Evolutionary conservation across 2,113 vertebrate species (phyloP), one percentile per base, ranked within the genome.

Genomic region (Campylomormyrus tamandua): DNA sequence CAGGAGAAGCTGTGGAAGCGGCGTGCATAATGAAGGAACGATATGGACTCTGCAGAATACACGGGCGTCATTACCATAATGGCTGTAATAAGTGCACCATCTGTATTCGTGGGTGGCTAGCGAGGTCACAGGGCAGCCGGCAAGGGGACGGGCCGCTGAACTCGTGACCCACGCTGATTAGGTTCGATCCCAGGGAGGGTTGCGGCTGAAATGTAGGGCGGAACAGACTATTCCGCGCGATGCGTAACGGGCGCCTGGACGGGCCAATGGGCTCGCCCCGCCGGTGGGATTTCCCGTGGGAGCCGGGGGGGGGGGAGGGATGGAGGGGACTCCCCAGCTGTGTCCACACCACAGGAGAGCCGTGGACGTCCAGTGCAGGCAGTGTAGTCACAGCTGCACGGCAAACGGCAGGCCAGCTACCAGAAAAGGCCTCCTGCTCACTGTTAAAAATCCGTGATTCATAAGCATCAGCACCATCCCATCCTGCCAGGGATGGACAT

Each of bases 11-110:
- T 27, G 56, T 39, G 90, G 91, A 85, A 91, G 90, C 91, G 87
- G 56, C 85, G 89, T 90, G 92, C 91, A 90, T 89, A 88, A 91
- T 5, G 83, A 89, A n/a, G 87, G 91, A 89, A 89, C 90, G 48
- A 92, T 90, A 85, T 83, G 52, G 77, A 89, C 90, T 49, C 52
- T 21, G 46, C 53, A 83, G 58, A 90, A 94, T 94, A 93, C 93
- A 93, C 93, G 91, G 94, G 91, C 58, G 2, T 0, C 19, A 95
- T 95, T 95, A 94, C 91, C 94, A 95, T 95, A 95, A 94, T 94
- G 93, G 92, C 91, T 93, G 94, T 95, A 95, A 95, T 94, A 92
- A 93, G 92, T 92, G 88, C 92, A 94, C 92, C 88, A 92, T 92
- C 90, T 93, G 90, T 91, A 91, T 93, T 93, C 91, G 91, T 91